Percentiles rank a stretch among this genome's conserved stretches.
Conservation (phyloP, 2,797 vertebrate species). For the Adrianichthys oophorus region DNA sequence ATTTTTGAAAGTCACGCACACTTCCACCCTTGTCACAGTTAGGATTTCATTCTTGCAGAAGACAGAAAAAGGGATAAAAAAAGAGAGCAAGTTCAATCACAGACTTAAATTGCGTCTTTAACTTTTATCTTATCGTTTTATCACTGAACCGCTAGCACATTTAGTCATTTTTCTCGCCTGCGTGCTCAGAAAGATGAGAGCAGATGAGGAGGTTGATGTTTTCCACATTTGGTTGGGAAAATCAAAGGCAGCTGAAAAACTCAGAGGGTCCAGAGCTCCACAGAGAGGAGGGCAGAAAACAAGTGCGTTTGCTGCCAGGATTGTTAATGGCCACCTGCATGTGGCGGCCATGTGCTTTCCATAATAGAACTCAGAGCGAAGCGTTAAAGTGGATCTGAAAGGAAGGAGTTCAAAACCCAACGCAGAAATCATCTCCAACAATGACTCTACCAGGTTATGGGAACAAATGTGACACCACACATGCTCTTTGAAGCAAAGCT, state of each 20-base stretch:
- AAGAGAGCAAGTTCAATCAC: too few relatives aligned
- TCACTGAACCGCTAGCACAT: slow-evolving; percentile 28
- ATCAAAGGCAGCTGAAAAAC: slow-evolving; percentile 61
- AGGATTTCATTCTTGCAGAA: slow-evolving; percentile 16
- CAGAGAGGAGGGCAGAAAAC: slow-evolving; percentile 36
- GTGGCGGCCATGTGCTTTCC: slow-evolving; percentile 45
- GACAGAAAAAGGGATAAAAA: slow-evolving; percentile 3
- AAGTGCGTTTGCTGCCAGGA: slow-evolving; percentile 33
- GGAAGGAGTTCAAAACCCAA: slow-evolving; percentile 29
- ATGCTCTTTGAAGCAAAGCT: not conserved
- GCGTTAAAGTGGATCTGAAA: not conserved
- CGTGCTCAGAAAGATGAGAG: slow-evolving; percentile 35
- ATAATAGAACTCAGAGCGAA: slow-evolving; percentile 29
- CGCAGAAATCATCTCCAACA: slow-evolving; percentile 31
- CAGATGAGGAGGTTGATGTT: slow-evolving; percentile 34
- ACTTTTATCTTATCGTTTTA: slow-evolving; percentile 37
- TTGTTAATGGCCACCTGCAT: slow-evolving; percentile 60
- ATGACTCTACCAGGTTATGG: not conserved
- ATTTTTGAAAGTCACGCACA: too few relatives aligned
- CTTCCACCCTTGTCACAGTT: not conserved
- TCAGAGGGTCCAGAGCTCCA: slow-evolving; percentile 33
- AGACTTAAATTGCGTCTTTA: slow-evolving; percentile 5
- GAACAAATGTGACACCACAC: too few relatives aligned
- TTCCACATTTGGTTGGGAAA: slow-evolving; percentile 32
- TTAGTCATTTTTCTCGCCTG: slow-evolving; percentile 22